Conservation (phyloP, 2,797 vertebrate species). For the Sebastes cheni region DNA sequence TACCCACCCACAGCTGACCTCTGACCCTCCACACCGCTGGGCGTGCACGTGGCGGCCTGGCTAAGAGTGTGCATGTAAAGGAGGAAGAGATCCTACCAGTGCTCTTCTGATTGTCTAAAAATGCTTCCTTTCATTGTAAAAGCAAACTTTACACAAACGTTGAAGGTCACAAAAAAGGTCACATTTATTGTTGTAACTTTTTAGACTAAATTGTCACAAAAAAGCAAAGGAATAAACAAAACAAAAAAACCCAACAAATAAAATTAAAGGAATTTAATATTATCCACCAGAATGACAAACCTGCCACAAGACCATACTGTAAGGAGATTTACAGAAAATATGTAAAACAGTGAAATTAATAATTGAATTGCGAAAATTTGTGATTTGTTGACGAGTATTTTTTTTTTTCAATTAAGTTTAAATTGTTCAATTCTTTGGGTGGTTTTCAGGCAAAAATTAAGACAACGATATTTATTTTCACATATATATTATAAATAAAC, state of each 20-base stretch:
- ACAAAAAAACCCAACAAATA: background rate
- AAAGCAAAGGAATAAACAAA: too few relatives aligned
- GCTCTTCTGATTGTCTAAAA: background rate
- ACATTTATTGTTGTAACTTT: background rate
- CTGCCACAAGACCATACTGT: too few relatives aligned
- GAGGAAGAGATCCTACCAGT: background rate
- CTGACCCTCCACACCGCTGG: slow-evolving; percentile 14
- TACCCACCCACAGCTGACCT: slow-evolving; percentile 41
- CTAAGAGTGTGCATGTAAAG: slow-evolving; percentile 15
- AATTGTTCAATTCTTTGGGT: too few relatives aligned
- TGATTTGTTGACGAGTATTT: too few relatives aligned
- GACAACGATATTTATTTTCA: accelerated
- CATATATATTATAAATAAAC: too few relatives aligned
- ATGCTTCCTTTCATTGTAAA: background rate
- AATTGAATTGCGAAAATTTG: accelerated
- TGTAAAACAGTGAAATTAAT: too few relatives aligned
- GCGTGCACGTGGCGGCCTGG: background rate
- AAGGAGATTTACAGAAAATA: too few relatives aligned
- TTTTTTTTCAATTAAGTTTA: too few relatives aligned
- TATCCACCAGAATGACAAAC: too few relatives aligned
- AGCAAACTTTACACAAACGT: background rate
- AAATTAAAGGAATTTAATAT: background rate
- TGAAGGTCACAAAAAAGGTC: background rate
- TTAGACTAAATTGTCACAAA: background rate
- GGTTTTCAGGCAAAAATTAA: too few relatives aligned